A percentile compares a stretch with the other conserved stretches of the same genome.
Conservation (phyloP, 2,888 invertebrate species). For the Teleiodes luculella region DNA sequence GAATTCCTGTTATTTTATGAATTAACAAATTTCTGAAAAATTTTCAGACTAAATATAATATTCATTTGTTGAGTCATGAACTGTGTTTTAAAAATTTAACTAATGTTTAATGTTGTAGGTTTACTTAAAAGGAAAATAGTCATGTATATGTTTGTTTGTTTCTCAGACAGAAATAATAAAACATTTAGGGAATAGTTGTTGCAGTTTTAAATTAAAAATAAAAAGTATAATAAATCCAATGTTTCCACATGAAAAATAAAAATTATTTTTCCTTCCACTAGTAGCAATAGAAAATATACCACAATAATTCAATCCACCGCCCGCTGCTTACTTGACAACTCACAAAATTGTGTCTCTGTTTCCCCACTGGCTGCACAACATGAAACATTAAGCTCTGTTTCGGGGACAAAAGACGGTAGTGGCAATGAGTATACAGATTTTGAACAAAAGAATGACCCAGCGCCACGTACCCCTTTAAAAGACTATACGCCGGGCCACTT, state of each 20-base stretch:
- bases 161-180: too few relatives aligned
- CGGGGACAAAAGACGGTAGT: conserved; percentile 12
- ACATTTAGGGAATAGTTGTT: too few relatives aligned
- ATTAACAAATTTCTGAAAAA: too few relatives aligned
- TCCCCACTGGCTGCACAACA: conserved; percentile 21
- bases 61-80: too few relatives aligned
- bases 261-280: conserved; percentile 9
- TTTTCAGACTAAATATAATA: too few relatives aligned
- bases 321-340: conserved; percentile 18
- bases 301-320: conserved; percentile 20
- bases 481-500: conserved; percentile 23
- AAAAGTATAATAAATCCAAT: too few relatives aligned
- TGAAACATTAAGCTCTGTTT: conserved; percentile 25
- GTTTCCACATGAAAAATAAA: background rate
- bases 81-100: too few relatives aligned
- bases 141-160: too few relatives aligned
- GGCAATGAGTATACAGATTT: conserved; percentile 25
- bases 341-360: conserved; percentile 27
- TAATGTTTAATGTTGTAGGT: too few relatives aligned
- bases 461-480: conserved; percentile 23
- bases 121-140: too few relatives aligned
- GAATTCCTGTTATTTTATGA: background rate
- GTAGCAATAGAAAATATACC: conserved; percentile 6
- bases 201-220: too few relatives aligned
- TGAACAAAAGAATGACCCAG: conserved; percentile 23